Conservation (phyloP, 2,797 vertebrate genomes). For the Sciurus vulgaris region DNA sequence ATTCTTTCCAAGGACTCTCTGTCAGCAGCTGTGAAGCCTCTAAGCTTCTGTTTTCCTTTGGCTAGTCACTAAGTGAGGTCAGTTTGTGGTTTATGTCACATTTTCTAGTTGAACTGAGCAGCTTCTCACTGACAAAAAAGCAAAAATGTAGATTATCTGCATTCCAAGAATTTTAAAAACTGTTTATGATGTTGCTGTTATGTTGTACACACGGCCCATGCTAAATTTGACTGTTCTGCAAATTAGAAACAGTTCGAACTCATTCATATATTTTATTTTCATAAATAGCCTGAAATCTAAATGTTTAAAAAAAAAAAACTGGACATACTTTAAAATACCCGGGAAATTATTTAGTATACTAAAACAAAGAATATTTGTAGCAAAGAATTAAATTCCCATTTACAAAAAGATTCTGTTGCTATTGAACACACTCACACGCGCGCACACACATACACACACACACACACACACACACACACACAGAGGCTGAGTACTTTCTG, state of each 20-base stretch:
- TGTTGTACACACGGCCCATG: neutral
- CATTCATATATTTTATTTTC: neutral
- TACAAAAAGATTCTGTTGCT: neutral
- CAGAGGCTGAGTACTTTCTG: neutral
- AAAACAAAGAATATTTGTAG: conserved; percentile 11
- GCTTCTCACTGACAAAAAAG: conserved; percentile 53
- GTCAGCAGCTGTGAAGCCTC: conserved; percentile 80
- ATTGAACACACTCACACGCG: neutral
- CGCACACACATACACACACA: neutral
- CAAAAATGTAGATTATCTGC: conserved; percentile 3
- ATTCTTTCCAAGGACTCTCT: conserved; percentile 70
- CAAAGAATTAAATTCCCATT: conserved; percentile 23
- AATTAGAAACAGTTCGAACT: conserved; percentile 3
- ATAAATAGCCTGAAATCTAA: conserved; percentile 11
- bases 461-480: neutral
- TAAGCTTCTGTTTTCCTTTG: conserved; percentile 64
- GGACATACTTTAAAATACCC: neutral
- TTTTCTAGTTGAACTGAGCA: conserved; percentile 63
- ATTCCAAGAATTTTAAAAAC: conserved; percentile 14
- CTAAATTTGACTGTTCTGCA: conserved; percentile 5
- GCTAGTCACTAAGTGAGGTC: conserved; percentile 60
- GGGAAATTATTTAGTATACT: conserved; percentile 35
- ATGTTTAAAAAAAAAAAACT: conserved; percentile 27
- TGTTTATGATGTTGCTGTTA: neutral
- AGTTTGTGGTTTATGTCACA: conserved; percentile 47